Base-by-base conservation (phyloP, 2,113 vertebrate species). In the Copsychus sechellarum region DNA sequence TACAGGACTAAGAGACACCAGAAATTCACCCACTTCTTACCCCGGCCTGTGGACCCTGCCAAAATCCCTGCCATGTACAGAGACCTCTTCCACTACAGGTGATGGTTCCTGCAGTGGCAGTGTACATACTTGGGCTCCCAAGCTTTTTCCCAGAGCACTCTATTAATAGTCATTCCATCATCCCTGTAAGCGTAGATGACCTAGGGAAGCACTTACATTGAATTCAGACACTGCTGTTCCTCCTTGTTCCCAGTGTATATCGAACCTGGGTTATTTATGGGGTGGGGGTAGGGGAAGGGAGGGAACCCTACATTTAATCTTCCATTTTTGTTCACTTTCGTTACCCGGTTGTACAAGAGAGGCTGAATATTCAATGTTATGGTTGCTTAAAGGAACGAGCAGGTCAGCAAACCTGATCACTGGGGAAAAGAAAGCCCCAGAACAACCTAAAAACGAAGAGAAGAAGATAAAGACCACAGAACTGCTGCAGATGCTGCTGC, bases 1-100 rank as follows among this genome's bases (percentile, higher is more conserved):
- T 96, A 97, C 97, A 99, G 99, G 99, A 99, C 99, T 99, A 99
- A 99, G 97, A 99, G 99, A 96, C 99, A 99, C 86, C 99, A 99
- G 97, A 99, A 99, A 92, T 99, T 99, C 96, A 99, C 99, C 81
- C 99, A 99, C 93, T 99, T 99, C 94, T 95, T 99, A 86, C 99
- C 99, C 72, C 97, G 99, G 91, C 99, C 98, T 2, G 99, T 99
- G 97, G 99, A 99, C 96, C 98, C 99, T 33, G 98, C 99, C 66
- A 99, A 99, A 98, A 99, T 99, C 87, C 99, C 99, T 5, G 98
- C 98, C 42, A 98, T 98, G 40, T 99, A 99, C 98, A 98, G 99
- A 98, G 99, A 99, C 93, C 97, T 99, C 84, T 99, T 99, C 97
- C 99, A 98, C 97, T 98, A 99, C 98, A 99, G 99, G 98, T 99